These are phyloP conservation scores for Pygmarrhopalites habei DNA, from an alignment of 1,140 invertebrate species.

Conservation along the genomic window DNA sequence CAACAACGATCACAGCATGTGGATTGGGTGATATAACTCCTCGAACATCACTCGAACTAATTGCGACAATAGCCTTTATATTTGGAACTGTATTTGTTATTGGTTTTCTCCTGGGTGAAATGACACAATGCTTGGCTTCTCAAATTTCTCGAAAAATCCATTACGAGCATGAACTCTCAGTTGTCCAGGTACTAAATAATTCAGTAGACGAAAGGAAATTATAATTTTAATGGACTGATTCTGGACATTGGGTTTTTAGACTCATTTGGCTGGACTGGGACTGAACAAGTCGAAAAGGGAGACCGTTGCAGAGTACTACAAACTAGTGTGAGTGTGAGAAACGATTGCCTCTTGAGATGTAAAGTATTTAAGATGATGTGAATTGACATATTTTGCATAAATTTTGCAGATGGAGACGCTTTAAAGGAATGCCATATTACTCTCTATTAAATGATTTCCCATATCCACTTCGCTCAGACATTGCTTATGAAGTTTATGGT, in stretches of 20 bases:
- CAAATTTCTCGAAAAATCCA: conserved; percentile 36
- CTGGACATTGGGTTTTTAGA: neutral
- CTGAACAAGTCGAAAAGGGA: conserved; percentile 8
- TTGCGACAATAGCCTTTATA: conserved; percentile 23
- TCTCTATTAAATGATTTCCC: conserved; percentile 26
- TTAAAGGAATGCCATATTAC: conserved; percentile 19
- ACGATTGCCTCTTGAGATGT: no score
- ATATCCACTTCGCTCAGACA: conserved; percentile 33
- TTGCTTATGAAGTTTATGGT: conserved; percentile 32
- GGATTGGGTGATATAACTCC: conserved; percentile 21
- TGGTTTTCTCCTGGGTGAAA: conserved; percentile 35
- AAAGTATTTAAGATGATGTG: no score
- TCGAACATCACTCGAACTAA: conserved; percentile 18
- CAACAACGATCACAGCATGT: conserved; percentile 27
- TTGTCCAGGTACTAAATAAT: conserved; percentile 35
- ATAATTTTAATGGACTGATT: no score
- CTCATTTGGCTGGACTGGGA: neutral
- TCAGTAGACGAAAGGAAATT: no score
- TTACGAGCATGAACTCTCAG: conserved; percentile 31
- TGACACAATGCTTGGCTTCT: conserved; percentile 34
- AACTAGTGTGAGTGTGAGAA: conserved; percentile 9
- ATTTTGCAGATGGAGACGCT: conserved; percentile 3
- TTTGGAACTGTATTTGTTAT: conserved; percentile 30
- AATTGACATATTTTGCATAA: no score
- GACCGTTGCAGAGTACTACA: conserved; percentile 13